Percentiles rank a stretch among this genome's conserved stretches.
Evolutionary conservation across 2,113 vertebrate species (phyloP).

Genomic region (Eulemur macaco): DNA sequence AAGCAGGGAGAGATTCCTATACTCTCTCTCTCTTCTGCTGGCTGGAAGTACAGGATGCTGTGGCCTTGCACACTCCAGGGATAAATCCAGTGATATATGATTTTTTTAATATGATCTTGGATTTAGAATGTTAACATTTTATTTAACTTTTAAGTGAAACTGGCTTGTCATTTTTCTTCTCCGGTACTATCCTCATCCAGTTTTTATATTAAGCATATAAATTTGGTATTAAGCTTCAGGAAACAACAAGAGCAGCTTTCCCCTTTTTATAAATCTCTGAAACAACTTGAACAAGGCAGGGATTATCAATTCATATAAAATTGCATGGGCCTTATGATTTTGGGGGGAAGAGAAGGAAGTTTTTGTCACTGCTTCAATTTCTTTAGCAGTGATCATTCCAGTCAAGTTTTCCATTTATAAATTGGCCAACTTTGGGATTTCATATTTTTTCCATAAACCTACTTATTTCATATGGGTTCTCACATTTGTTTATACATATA

Average conservation of each 20-base stretch:
- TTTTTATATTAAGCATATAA: not conserved
- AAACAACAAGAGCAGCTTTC: not conserved
- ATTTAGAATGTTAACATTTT: not conserved
- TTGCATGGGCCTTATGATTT: not conserved
- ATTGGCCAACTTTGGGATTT: not conserved
- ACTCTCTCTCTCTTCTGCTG: not conserved
- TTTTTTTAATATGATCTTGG: not conserved
- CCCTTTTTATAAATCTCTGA: not conserved
- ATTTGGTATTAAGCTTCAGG: not conserved
- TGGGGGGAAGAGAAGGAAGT: not conserved
- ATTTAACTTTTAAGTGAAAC: constrained; percentile 20
- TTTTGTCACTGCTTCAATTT: not conserved
- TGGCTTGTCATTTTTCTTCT: not conserved
- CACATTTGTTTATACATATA: not conserved
- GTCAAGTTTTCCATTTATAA: constrained; percentile 3
- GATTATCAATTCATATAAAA: not conserved
- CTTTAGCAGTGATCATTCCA: not conserved
- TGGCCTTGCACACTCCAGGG: not conserved
- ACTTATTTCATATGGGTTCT: not conserved
- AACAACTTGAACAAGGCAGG: not conserved
- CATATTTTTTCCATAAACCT: not conserved
- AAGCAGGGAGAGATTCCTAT: not conserved
- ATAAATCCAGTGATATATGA: not conserved
- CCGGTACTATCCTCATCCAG: not conserved
- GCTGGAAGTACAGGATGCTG: not conserved